phyloP scores from a whole-genome alignment of 2,888 invertebrate species.

The Plebejus melissa region DNA sequence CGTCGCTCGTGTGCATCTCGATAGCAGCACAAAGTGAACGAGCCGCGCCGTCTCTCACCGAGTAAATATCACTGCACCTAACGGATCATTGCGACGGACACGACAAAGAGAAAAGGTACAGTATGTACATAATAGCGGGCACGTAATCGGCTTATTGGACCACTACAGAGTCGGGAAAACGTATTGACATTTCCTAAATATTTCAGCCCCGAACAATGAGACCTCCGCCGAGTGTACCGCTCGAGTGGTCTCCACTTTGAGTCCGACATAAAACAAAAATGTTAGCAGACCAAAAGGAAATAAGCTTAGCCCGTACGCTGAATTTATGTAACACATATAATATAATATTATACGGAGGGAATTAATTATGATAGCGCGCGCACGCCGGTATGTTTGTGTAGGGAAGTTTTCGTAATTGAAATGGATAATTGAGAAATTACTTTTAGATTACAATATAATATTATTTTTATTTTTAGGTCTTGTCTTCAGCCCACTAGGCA shows the following conservation, averaged over 20 bases:
- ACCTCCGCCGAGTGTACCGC: background rate
- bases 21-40: background rate
- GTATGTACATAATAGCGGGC: background rate
- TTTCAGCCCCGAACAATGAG: constrained; percentile 14
- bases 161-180: background rate
- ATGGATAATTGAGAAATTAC: constrained; percentile 2
- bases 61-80: constrained; percentile 9
- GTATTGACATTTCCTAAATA: constrained; percentile 13
- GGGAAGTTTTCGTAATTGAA: background rate
- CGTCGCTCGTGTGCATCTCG: background rate
- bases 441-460: background rate
- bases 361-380: constrained; percentile 1
- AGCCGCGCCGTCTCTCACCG: background rate
- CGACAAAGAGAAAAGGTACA: constrained; percentile 16
- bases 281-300: background rate
- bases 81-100: constrained; percentile 8
- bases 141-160: constrained; percentile 27
- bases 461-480: background rate
- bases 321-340: background rate
- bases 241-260: constrained; percentile 8
- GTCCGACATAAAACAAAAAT: constrained; percentile 4
- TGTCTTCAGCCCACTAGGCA: background rate
- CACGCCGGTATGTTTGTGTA: background rate
- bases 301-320: background rate
- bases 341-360: background rate